phyloP scores from a whole-genome alignment of 1,140 invertebrate genomes.

The Lordiphosa stackelbergi region DNA sequence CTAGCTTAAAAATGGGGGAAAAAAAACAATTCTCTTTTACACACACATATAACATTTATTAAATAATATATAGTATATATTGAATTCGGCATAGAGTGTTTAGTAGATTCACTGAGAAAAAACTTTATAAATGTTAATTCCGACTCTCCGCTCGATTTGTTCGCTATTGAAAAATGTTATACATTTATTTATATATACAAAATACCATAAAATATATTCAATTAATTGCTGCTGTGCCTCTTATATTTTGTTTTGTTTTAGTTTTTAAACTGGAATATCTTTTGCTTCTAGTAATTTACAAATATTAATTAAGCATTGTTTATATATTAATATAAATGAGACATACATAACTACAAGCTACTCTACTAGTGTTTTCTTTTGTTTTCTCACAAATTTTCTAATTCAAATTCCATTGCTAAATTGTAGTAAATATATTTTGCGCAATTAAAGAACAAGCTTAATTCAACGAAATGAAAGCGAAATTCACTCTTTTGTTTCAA shows the following conservation, averaged over 20 bases:
- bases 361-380: conserved; percentile 25
- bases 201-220: conserved; percentile 20
- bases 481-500: not conserved
- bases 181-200: conserved; percentile 66
- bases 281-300: conserved; percentile 55
- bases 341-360: conserved; percentile 55
- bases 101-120: conserved; percentile 57
- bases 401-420: conserved; percentile 46
- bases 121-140: conserved; percentile 32
- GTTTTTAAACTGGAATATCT: conserved; percentile 38
- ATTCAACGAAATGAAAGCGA: conserved; percentile 24
- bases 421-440: conserved; percentile 29
- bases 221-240: conserved; percentile 47
- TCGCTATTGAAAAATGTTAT: conserved; percentile 47
- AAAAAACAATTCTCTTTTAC: conserved; percentile 14
- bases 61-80: conserved; percentile 63
- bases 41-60: conserved; percentile 73
- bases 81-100: conserved; percentile 59
- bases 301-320: conserved; percentile 38
- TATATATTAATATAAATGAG: conserved; percentile 11
- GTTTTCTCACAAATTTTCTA: conserved; percentile 53
- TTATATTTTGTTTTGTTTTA: conserved; percentile 36
- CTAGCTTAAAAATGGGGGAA: not conserved
- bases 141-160: conserved; percentile 16
- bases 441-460: conserved; percentile 45